Conservation (phyloP, 1,140 invertebrate genomes). For the Holcopasites calliopsidis region DNA sequence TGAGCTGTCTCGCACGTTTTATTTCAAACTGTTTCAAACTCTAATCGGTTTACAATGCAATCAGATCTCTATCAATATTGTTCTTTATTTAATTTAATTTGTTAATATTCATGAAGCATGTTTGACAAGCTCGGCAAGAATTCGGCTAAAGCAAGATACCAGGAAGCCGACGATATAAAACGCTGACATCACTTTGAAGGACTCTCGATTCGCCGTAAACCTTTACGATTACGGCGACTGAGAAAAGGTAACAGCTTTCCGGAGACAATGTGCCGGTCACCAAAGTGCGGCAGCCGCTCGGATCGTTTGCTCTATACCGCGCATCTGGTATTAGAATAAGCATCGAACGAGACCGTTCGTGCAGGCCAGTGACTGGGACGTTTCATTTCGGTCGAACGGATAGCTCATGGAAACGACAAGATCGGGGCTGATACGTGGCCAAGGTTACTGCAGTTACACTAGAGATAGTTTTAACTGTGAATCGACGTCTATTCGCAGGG, state of each 20-base stretch:
- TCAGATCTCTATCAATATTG: too few species aligned
- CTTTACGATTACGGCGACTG: slow-evolving; percentile 11
- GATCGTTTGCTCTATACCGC: slow-evolving; percentile 21
- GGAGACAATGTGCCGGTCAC: background rate
- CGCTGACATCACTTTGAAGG: background rate
- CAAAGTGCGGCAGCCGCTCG: slow-evolving; percentile 32
- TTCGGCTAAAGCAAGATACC: background rate
- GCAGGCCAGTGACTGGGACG: background rate
- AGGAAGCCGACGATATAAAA: background rate
- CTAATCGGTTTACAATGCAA: background rate
- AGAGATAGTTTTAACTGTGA: background rate
- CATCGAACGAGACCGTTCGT: slow-evolving; percentile 25
- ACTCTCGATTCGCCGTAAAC: slow-evolving; percentile 29
- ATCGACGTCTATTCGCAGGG: background rate
- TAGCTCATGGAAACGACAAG: slow-evolving; percentile 25
- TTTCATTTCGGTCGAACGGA: background rate
- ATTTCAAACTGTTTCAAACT: background rate
- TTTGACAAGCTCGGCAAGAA: background rate
- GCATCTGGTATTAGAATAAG: slow-evolving; percentile 39
- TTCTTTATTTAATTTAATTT: too few species aligned
- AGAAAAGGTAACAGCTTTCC: slow-evolving; percentile 14
- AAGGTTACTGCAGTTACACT: slow-evolving; percentile 7
- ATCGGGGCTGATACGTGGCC: slow-evolving; percentile 9
- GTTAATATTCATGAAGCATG: too few species aligned
- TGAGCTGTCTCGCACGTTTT: background rate